Evolutionary conservation across 2,113 vertebrate genomes (phyloP).

Genomic region (Terrapene triunguis): DNA sequence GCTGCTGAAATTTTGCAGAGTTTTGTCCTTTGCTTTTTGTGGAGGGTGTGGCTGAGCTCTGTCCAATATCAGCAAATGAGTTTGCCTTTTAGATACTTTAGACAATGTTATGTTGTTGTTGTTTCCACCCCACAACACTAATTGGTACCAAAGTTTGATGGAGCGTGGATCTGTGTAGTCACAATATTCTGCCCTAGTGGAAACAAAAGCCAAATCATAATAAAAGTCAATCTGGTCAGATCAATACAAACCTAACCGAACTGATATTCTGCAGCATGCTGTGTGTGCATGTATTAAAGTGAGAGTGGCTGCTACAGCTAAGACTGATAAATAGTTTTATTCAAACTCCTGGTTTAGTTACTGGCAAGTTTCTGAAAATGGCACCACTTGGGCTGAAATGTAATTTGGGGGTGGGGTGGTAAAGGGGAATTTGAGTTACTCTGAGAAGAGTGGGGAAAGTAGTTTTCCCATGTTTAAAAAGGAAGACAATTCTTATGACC

Average conservation of each 20-base stretch:
- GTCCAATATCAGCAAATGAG: conserved; percentile 22
- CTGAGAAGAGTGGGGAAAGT: not conserved
- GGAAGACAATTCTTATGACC: not conserved
- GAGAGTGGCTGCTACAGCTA: not conserved
- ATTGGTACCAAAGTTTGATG: conserved; percentile 16
- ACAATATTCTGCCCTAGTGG: conserved; percentile 44
- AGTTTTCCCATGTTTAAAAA: not conserved
- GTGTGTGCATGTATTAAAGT: not conserved
- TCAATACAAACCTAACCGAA: conserved; percentile 55
- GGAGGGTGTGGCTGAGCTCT: conserved; percentile 4
- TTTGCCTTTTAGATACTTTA: conserved; percentile 9
- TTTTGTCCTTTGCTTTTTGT: conserved; percentile 1
- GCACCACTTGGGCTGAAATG: not conserved
- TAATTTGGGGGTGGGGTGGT: not conserved
- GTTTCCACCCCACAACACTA: conserved; percentile 25
- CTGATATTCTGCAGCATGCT: not conserved
- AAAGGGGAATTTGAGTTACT: conserved; percentile 8
- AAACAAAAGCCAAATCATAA: conserved; percentile 57
- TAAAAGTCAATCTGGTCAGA: conserved; percentile 58
- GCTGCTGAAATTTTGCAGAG: conserved; percentile 10
- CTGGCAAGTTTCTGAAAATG: conserved; percentile 11
- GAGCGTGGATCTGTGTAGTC: conserved; percentile 60
- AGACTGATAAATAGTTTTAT: not conserved
- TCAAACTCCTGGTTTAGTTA: conserved; percentile 1
- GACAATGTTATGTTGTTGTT: conserved; percentile 31